A percentile compares a stretch with the other conserved stretches of the same genome.
Conservation (phyloP, 2,113 vertebrate species). For the Thryonomys swinderianus region DNA sequence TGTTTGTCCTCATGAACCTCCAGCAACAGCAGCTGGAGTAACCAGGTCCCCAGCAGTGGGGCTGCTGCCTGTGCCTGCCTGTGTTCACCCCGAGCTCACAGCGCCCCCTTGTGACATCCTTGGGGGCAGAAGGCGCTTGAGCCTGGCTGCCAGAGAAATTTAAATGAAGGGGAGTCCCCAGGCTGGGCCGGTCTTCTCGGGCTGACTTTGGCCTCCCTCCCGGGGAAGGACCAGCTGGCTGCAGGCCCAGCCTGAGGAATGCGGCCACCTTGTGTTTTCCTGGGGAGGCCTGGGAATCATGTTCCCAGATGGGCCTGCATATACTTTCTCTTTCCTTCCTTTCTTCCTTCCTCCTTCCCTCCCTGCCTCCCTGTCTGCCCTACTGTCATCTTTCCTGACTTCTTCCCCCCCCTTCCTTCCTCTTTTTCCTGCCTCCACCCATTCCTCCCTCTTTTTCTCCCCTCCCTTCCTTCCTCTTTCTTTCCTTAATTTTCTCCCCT, state of each 20-base stretch:
- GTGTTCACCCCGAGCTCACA: background rate
- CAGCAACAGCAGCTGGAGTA: background rate
- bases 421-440: accelerated
- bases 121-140: background rate
- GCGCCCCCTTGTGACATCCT: constrained; percentile 21
- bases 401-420: accelerated
- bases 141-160: background rate
- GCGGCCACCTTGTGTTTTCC: background rate
- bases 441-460: too few relatives aligned
- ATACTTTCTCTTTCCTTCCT: too few relatives aligned
- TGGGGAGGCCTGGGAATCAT: background rate
- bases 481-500: background rate
- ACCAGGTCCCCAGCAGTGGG: background rate
- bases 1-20: background rate
- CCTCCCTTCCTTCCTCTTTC: accelerated
- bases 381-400: background rate
- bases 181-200: background rate
- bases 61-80: background rate
- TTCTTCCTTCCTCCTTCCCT: too few relatives aligned
- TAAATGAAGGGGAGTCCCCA: too few relatives aligned
- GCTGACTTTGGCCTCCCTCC: background rate
- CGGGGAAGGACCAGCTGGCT: background rate
- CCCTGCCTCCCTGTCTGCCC: background rate
- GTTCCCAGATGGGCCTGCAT: too few relatives aligned
- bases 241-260: background rate